Evolutionary conservation across 35 echinoderm and acorn worm genomes (phyloP), one percentile per base, ranked within the genome.

Genomic region (Diadema setosum): DNA sequence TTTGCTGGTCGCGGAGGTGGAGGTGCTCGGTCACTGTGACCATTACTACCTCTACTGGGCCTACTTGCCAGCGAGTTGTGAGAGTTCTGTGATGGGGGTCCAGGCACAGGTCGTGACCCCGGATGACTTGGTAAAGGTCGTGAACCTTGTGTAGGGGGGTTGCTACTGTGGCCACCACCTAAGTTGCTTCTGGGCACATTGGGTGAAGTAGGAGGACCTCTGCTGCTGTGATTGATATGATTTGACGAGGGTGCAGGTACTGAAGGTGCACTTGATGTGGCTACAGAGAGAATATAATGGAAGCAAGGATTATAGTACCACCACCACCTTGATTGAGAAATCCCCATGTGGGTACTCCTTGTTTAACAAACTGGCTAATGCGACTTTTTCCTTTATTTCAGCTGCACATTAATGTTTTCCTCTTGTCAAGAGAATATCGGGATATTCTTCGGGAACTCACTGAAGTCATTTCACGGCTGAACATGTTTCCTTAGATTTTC

Each of bases 1-100:
- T 84, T 39, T 85, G 15, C 36, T 15, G 81, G 89, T 12, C 58
- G 89, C 33, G 88, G 89, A 39, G 83, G 93, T 24, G 89, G 89
- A 0, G 83, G 82, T 65, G 73, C 58, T 26, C 60, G 9, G 31
- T 65, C 44, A 18, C 59, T 36, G 24, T 43, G 65, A 30, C 91
- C 78, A 39, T 61, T 61, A 3, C 52, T 63, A 59, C 61, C 65
- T 52, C 40, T 58, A 37, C 32, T 88, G 16, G 26, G 24, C 30
- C 65, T 87, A 20, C 26, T 41, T 6, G 33, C 29, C 31, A 36
- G 39, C 32, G 31, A 46, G 39, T 89, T 81, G 46, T 89, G 63
- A 67, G 63, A 81, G 35, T 41, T 89, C 70, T 76, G 49, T 35
- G 87, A 31, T 6, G 85, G 85, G 35, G 61, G 57, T 34, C 57